Evolutionary conservation across 2,888 invertebrate species (phyloP), one percentile per base, ranked within the genome.

Genomic region (Pemphredon lugubris): DNA sequence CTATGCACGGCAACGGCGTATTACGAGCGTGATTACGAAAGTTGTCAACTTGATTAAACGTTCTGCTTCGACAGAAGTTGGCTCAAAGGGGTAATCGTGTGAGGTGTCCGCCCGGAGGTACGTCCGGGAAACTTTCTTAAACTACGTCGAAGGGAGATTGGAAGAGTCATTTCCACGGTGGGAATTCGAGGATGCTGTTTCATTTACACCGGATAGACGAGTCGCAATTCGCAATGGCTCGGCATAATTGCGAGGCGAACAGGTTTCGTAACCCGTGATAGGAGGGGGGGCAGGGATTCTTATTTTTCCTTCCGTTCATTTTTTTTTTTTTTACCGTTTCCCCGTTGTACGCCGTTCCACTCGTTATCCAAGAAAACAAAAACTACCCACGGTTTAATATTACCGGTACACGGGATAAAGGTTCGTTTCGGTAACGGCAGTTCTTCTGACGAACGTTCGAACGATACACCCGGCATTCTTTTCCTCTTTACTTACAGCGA

Each of bases 1-100:
- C 67, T 65, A 61, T 47, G 61, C 61, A 69, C 59, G 72, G 55
- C 42, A 20, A 50, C 60, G 48, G 53, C 71, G 63, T 77, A 81
- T 80, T 81, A 81, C 73, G 44, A 51, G 59, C 72, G 76, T 81
- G 81, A 81, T 81, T 81, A 81, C 78, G 80, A 76, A 81, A 81
- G 81, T 81, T 81, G 80, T 81, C 80, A 81, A 81, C 76, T 81
- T 81, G 80, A 81, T 81, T 81, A 81, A 81, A 78, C 76, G 80
- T 66, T 78, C 78, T 69, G 78, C 79, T 59, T 81, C 58, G 73
- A 30, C 63, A 39, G 74, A 81, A 81, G 81, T 81, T 81, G 58
- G 60, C 71, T 80, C 80, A 80, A 80, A 80, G 81, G 81, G 78
- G 75, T 80, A 81, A 80, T 80, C 81, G 81, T 69, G 78, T 75